Base-by-base conservation (phyloP, 2,113 vertebrate species). In the Ondatra zibethicus region DNA sequence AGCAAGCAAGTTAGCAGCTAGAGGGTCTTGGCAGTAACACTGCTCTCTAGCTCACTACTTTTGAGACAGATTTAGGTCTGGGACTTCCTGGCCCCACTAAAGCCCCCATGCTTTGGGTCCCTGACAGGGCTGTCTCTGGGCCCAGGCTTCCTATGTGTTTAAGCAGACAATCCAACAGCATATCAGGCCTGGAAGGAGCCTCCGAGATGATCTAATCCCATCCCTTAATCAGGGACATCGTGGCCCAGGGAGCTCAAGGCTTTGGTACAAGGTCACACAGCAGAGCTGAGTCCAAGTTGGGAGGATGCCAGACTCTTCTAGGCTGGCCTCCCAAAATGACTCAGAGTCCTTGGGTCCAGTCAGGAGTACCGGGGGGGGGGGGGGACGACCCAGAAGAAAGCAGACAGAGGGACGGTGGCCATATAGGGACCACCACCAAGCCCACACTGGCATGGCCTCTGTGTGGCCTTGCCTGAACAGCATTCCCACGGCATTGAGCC, bases 401-500 rank as follows among this genome's bases (percentile, higher is more conserved):
- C 89, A 91, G 47, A 61, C 8, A 1, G 33, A 58, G 85, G n/a
- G 65, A 14, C 45, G 13, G 0, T 27, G 17, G 66, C 78, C 1
- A 0, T 66, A 45, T 61, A 50, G 94, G 89, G 86, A 72, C 91
- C 55, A 76, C 70, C 29, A 9, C 10, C 70, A 87, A 66, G 73
- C 61, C 73, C 68, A 27, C 33, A 14, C 52, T 21, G 55, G 33
- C 89, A 23, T 61, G 80, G 33, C 33, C 66, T 58, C 70, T n/a
- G 16, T 0, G 39, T 78, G 88, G 61, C 93, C 85, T 75, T 87
- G 78, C 11, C 92, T 47, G 14, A 91, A 88, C 70, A 95, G 86
- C 87, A 55, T 96, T 97, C 92, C 95, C 93, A 88, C 84, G 94
- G 96, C 91, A 0, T 87, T 25, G 76, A 68, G 95, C 97, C 94